Conservation (phyloP, 1,140 invertebrate species). For the Aphis craccivora region DNA sequence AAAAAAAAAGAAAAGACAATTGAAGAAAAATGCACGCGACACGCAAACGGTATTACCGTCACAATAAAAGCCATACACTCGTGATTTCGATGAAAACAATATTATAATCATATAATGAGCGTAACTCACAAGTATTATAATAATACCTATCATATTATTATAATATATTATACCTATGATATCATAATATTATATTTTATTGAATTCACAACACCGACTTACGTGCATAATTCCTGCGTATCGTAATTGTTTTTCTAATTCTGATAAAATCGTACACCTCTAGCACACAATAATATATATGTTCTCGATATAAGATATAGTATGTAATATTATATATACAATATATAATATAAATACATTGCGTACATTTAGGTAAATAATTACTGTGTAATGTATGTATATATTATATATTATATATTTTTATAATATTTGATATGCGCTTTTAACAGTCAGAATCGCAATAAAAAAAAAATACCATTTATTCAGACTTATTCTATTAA, state of each 20-base stretch:
- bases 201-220: background rate
- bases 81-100: background rate
- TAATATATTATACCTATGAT: background rate
- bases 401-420: background rate
- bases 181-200: background rate
- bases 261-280: background rate
- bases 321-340: background rate
- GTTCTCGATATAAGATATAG: background rate
- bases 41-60: conserved; percentile 3
- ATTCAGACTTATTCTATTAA: background rate
- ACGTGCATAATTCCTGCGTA: background rate
- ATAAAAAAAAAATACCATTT: background rate
- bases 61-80: background rate
- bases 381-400: background rate
- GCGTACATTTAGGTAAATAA: background rate
- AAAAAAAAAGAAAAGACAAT: background rate
- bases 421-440: background rate
- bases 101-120: background rate
- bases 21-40: background rate
- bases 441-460: background rate
- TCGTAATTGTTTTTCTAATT: background rate
- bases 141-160: background rate
- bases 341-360: background rate
- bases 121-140: background rate
- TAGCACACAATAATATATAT: background rate